Percentiles rank a stretch among this genome's conserved stretches.
These are phyloP conservation scores for Takifugu flavidus DNA, from an alignment of 2,113 vertebrate species.

Conservation along the genomic window DNA sequence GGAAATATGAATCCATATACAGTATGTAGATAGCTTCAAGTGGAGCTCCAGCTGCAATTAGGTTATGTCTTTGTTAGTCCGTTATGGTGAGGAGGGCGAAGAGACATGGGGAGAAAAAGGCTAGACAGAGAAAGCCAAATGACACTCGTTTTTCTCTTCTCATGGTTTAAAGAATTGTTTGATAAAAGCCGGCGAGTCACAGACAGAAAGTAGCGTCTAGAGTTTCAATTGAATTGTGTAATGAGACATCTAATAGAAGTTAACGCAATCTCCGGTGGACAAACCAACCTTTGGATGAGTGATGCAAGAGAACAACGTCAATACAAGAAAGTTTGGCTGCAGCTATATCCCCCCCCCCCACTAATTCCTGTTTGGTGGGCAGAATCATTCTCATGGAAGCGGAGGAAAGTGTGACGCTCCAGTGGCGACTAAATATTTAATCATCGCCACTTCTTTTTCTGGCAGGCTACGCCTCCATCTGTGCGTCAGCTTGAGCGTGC, in stretches of 20 bases:
- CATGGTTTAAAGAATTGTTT: constrained; percentile 8
- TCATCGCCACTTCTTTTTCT: constrained; percentile 52
- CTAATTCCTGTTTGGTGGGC: constrained; percentile 24
- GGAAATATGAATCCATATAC: constrained; percentile 29
- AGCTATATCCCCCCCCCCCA: constrained; percentile 16
- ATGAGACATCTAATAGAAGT: constrained; percentile 40
- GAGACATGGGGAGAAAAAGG: constrained; percentile 17
- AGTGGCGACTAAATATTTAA: constrained; percentile 59
- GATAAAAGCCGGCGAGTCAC: not conserved
- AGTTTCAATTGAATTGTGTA: constrained; percentile 31
- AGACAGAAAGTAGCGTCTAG: constrained; percentile 35
- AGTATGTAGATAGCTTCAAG: constrained; percentile 41
- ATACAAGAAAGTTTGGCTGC: constrained; percentile 3
- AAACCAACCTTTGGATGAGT: constrained; percentile 25
- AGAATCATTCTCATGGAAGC: constrained; percentile 22
- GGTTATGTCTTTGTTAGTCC: constrained; percentile 43
- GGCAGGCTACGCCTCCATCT: constrained; percentile 63
- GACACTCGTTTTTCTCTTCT: constrained; percentile 15
- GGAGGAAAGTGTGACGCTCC: constrained; percentile 47
- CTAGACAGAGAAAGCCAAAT: constrained; percentile 33
- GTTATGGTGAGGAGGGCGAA: constrained; percentile 15
- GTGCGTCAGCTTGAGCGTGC: constrained; percentile 41
- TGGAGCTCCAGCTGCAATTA: constrained; percentile 42
- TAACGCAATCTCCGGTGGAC: constrained; percentile 40
- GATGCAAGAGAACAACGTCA: not conserved